phyloP scores from a whole-genome alignment of 2,888 invertebrate genomes.

The Clusia tigrina region DNA sequence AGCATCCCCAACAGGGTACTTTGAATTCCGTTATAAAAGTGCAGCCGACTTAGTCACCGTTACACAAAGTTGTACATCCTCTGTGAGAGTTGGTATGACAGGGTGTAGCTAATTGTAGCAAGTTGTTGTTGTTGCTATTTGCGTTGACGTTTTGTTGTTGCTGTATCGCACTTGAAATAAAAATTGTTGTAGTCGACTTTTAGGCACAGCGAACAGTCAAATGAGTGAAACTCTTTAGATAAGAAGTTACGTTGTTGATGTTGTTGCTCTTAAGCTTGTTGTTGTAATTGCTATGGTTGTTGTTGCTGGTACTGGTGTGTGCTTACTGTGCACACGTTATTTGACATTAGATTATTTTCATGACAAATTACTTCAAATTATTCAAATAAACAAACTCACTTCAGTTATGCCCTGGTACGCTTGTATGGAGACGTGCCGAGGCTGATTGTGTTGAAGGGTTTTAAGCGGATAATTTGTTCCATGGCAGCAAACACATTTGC shows the following conservation, averaged over 20 bases:
- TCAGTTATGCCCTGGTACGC: too few relatives aligned
- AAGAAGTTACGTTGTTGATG: constrained; percentile 26
- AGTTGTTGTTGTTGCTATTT: constrained; percentile 31
- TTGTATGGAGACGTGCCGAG: too few relatives aligned
- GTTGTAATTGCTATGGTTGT: constrained; percentile 17
- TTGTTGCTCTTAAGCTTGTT: constrained; percentile 1
- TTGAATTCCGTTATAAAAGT: too few relatives aligned
- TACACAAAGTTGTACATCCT: too few relatives aligned
- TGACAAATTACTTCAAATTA: constrained; percentile 47
- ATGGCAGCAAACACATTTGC: neutral
- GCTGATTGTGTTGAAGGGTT: neutral
- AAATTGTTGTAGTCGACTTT: constrained; percentile 25
- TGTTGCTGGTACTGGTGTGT: constrained; percentile 24
- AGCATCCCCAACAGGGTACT: too few relatives aligned
- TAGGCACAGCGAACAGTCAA: constrained; percentile 24
- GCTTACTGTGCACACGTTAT: constrained; percentile 39
- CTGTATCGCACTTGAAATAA: constrained; percentile 6
- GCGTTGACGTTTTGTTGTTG: constrained; percentile 26
- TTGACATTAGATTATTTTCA: constrained; percentile 45
- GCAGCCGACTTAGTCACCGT: too few relatives aligned
- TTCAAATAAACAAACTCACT: constrained; percentile 35
- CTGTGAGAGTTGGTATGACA: too few relatives aligned
- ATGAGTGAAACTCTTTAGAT: constrained; percentile 36
- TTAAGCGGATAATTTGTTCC: neutral
- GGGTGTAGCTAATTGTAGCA: too few relatives aligned